A percentile compares a stretch with the other conserved stretches of the same genome.
These are phyloP conservation scores for Leucosticte australis DNA, from an alignment of 2,113 vertebrate species.

Conservation along the genomic window DNA sequence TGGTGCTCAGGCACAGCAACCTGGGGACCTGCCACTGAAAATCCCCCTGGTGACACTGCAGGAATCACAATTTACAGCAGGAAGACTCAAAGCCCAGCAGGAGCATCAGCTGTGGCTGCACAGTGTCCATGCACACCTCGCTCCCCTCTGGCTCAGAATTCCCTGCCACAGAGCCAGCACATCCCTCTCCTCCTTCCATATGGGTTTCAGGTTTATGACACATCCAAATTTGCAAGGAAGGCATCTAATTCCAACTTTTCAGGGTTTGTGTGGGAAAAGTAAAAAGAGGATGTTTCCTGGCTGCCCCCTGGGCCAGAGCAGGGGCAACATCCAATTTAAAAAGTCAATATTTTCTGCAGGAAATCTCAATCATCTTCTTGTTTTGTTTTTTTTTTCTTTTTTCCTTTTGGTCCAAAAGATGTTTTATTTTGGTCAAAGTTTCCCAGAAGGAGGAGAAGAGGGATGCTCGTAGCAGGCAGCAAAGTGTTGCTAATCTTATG, in stretches of 20 bases:
- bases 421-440: neutral
- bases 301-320: neutral
- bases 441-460: neutral
- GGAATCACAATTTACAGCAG: neutral
- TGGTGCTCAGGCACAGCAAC: neutral
- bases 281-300: neutral
- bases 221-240: neutral
- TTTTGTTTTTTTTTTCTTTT: no score
- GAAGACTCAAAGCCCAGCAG: neutral
- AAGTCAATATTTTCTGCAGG: neutral
- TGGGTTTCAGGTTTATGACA: neutral
- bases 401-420: fast-evolving
- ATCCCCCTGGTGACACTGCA: fast-evolving
- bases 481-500: slow-evolving; percentile 33
- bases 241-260: neutral
- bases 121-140: fast-evolving
- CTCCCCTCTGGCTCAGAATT: neutral
- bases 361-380: neutral
- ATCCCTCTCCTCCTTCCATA: neutral
- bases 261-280: neutral
- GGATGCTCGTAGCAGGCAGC: neutral
- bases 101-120: neutral
- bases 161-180: neutral
- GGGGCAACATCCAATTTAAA: neutral
- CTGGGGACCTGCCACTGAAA: neutral